Evolutionary conservation across 2,113 vertebrate genomes (phyloP).

Genomic region (Eurystomus gularis): DNA sequence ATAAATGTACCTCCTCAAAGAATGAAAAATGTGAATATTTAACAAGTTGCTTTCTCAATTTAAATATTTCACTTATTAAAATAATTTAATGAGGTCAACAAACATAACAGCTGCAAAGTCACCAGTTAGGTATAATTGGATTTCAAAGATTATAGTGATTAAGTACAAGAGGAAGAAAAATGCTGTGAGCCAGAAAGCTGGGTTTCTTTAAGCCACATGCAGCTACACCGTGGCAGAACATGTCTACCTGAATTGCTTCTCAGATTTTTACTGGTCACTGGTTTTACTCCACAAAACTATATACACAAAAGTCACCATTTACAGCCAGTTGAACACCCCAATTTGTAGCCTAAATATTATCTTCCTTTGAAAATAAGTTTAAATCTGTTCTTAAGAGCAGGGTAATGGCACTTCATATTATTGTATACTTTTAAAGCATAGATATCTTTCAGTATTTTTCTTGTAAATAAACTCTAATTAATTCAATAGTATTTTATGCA

Average conservation of each 20-base stretch:
- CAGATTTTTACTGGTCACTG: not conserved
- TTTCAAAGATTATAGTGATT: conserved; percentile 21
- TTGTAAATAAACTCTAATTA: not conserved
- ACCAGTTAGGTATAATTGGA: not conserved
- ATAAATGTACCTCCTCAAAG: not conserved
- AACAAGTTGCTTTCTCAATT: not conserved
- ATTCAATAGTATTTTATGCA: not conserved
- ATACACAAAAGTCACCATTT: not conserved
- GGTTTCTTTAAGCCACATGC: not conserved
- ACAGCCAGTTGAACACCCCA: not conserved
- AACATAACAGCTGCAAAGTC: not conserved
- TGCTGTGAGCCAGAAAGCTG: not conserved
- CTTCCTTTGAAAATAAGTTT: not conserved
- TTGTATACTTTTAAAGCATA: not conserved
- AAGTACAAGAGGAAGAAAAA: not conserved
- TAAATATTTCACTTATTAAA: not conserved
- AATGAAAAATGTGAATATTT: not conserved
- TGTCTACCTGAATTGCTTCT: not conserved
- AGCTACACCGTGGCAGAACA: not conserved
- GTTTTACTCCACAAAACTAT: not conserved
- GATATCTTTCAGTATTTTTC: not conserved
- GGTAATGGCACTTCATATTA: not conserved
- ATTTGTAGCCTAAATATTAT: not conserved
- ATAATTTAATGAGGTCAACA: not conserved
- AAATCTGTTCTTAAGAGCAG: not conserved